These are phyloP conservation scores for Araneus ventricosus DNA, from an alignment of 1,140 invertebrate genomes.

Conservation along the genomic window DNA sequence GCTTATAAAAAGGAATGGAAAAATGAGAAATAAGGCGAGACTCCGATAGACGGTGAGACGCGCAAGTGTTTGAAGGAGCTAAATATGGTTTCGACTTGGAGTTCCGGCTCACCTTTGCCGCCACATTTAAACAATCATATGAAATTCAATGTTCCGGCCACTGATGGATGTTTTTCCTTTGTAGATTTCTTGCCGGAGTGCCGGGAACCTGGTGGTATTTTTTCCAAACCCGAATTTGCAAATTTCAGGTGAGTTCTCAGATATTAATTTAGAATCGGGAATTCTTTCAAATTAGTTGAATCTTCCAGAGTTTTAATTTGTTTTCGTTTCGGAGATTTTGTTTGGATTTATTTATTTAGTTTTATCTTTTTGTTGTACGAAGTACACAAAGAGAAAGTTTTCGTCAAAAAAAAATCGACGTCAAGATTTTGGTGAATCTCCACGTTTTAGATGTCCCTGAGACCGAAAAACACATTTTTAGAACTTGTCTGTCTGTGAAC, in stretches of 20 bases:
- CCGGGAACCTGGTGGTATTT: not conserved
- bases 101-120: not conserved
- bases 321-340: too few relatives aligned
- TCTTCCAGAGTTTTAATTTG: too few relatives aligned
- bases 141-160: not conserved
- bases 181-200: slow-evolving; percentile 69
- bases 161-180: slow-evolving; percentile 57
- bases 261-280: not conserved
- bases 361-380: too few relatives aligned
- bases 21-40: not conserved
- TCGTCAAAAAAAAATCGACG: too few relatives aligned
- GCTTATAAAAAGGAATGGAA: not conserved
- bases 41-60: not conserved
- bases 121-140: not conserved
- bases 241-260: slow-evolving; percentile 30
- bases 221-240: slow-evolving; percentile 20
- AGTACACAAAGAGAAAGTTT: too few relatives aligned
- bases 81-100: slow-evolving; percentile 55
- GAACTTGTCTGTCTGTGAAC: too few relatives aligned
- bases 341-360: too few relatives aligned
- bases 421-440: too few relatives aligned
- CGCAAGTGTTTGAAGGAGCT: not conserved
- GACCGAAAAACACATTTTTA: too few relatives aligned
- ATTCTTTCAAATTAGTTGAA: too few relatives aligned
- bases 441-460: too few relatives aligned